These are phyloP conservation scores for Prosopocoilus inquinatus DNA, from an alignment of 2,888 invertebrate species.

Conservation along the genomic window DNA sequence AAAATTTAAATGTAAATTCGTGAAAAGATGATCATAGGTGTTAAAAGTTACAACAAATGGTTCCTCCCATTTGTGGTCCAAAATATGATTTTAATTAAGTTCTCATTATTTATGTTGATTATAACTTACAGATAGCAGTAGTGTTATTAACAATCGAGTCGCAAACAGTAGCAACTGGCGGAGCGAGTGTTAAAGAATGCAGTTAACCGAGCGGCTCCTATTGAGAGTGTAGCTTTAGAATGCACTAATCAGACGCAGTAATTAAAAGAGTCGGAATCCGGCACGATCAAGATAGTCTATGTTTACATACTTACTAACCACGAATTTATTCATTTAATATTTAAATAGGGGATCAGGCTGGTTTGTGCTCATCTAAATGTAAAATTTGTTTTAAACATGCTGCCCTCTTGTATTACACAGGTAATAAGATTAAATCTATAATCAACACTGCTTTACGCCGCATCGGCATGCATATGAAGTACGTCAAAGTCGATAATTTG, in stretches of 20 bases:
- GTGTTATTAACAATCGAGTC: constrained; percentile 15
- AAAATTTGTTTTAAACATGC: constrained; percentile 26
- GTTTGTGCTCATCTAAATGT: constrained; percentile 25
- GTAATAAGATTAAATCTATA: constrained; percentile 27
- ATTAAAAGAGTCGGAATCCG: constrained; percentile 41
- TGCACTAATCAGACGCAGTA: constrained; percentile 30
- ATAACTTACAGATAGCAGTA: constrained; percentile 28
- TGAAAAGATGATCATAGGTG: background rate
- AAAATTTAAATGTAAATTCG: constrained; percentile 2
- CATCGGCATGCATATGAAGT: constrained; percentile 11
- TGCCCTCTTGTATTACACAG: constrained; percentile 27
- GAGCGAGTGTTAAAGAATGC: constrained; percentile 34
- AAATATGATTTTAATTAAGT: constrained; percentile 42
- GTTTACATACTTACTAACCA: constrained; percentile 12
- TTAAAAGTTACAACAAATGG: constrained; percentile 1
- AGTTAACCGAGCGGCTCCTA: constrained; percentile 25
- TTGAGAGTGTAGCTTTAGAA: constrained; percentile 25
- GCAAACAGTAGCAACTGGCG: constrained; percentile 36
- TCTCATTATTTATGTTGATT: constrained; percentile 43
- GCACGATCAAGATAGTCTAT: constrained; percentile 27
- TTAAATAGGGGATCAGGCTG: constrained; percentile 25
- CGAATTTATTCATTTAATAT: constrained; percentile 31
- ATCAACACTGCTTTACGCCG: constrained; percentile 18
- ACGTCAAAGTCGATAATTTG: background rate
- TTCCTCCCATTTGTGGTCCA: constrained; percentile 13